Evolutionary conservation across 2,888 invertebrate species (phyloP), one percentile per base, ranked within the genome.

Genomic region (Zele albiditarsus): DNA sequence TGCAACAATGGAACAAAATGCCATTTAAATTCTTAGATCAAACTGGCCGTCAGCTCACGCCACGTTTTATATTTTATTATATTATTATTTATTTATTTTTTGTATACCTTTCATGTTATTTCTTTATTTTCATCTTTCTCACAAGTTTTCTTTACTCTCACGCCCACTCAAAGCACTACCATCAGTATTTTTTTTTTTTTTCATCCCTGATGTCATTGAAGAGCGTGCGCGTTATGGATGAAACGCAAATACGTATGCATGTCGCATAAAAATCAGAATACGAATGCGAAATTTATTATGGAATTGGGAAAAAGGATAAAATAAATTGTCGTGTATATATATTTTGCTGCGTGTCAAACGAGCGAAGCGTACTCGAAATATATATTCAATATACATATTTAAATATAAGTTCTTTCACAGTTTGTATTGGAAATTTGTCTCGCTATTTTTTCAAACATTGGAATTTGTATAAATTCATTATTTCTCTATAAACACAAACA

Each of bases 11-110:
- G 25, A 68, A 28, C 60, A 62, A 68, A 67, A 73, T 46, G 62
- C 25, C 31, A 63, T 62, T 74, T 63, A 62, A 74, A 74, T 74
- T 69, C 33, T 62, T 25, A 62, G 49, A 74, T 68, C 62, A 46
- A 31, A n/a, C 46, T 46, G 46, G 25, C 49, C 12, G 49, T 49
- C 67, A 46, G 49, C 25, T 67, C 6, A 67, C 46, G 27, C 20
- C n/a, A 42, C 67, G 27, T 46, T 49, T 67, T 49, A 67, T 67
- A 49, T 67, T 42, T 42, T 42, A 23, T 46, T 49, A 6, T 38
- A 38, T 38, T 12, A 38, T n/a, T 49, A 14, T 31, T 53, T 28
- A 27, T 68, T 46, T 68, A 14, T 20, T 68, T 28, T 68, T 27
- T 31, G 2, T 28, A 6, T 3, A n/a, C 1, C 1, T 23, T 12